Evolutionary conservation across 2,797 vertebrate species (phyloP).

Genomic region (Clarias pachynema): DNA sequence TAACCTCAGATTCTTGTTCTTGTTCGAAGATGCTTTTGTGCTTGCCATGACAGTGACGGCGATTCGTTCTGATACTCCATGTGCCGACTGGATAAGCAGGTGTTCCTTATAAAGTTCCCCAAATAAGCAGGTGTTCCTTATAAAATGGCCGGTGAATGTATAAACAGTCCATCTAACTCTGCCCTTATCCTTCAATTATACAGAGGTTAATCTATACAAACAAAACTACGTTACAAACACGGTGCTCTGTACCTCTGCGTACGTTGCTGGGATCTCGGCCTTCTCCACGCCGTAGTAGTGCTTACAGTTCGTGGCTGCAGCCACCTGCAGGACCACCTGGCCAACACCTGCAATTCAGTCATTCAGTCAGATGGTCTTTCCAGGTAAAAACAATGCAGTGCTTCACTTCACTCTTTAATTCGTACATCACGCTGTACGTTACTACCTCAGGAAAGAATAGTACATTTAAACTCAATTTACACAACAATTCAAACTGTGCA

Average conservation of each 20-base stretch:
- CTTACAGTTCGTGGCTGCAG: slow-evolving; percentile 96
- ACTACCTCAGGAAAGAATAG: background rate
- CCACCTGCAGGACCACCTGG: slow-evolving; percentile 97
- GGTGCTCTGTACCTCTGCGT: slow-evolving; percentile 87
- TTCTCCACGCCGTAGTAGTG: slow-evolving; percentile 99
- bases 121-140: background rate
- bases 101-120: background rate
- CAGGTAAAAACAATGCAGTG: background rate
- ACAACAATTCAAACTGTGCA: background rate
- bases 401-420: no score
- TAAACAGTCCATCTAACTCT: background rate
- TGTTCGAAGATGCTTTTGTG: background rate
- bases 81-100: background rate
- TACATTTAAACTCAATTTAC: background rate
- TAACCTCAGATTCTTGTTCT: background rate
- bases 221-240: no score
- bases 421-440: background rate
- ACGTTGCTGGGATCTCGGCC: slow-evolving; percentile 97
- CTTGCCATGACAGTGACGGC: background rate
- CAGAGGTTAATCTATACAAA: background rate
- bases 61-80: no score
- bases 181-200: background rate
- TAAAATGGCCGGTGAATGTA: background rate
- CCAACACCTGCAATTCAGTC: slow-evolving; percentile 84
- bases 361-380: slow-evolving; percentile 3